Evolutionary conservation across 2,113 vertebrate species (phyloP).

Genomic region (Trogon melanurus): DNA sequence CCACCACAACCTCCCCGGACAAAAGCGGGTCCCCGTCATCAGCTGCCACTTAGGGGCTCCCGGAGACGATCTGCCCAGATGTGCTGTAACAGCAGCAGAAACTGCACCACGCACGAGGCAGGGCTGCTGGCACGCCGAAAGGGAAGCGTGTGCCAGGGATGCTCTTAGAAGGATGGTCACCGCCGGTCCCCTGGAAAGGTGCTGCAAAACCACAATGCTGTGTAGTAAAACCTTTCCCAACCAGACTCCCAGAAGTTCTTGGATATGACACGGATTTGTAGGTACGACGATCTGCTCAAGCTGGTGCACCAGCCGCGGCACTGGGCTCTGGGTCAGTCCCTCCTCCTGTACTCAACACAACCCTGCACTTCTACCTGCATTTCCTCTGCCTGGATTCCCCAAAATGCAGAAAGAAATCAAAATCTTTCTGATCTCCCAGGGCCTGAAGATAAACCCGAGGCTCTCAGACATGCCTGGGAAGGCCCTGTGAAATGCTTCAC

Average conservation of each 20-base stretch:
- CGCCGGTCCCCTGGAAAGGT: fast-evolving
- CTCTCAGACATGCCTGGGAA: not conserved
- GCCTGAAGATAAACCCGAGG: slow-evolving; percentile 1
- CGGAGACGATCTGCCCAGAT: not conserved
- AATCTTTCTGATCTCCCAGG: not conserved
- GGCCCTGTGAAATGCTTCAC: not conserved
- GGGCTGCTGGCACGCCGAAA: not conserved
- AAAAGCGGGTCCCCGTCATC: not conserved
- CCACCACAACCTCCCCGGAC: not conserved
- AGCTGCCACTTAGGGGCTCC: not conserved
- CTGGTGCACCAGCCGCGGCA: not conserved
- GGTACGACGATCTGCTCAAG: fast-evolving
- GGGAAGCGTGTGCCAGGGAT: not conserved
- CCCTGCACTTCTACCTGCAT: not conserved
- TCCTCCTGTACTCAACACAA: fast-evolving
- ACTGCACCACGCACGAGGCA: fast-evolving
- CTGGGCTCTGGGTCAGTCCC: not conserved
- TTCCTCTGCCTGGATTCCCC: not conserved
- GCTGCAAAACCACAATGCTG: fast-evolving
- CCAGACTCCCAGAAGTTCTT: not conserved
- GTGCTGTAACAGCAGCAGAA: not conserved
- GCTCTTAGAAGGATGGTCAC: not conserved
- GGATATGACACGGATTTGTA: not conserved
- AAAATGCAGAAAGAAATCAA: not conserved
- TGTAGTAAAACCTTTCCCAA: not conserved